Conservation (phyloP, 2,888 invertebrate genomes). For the Lysandra coridon region DNA sequence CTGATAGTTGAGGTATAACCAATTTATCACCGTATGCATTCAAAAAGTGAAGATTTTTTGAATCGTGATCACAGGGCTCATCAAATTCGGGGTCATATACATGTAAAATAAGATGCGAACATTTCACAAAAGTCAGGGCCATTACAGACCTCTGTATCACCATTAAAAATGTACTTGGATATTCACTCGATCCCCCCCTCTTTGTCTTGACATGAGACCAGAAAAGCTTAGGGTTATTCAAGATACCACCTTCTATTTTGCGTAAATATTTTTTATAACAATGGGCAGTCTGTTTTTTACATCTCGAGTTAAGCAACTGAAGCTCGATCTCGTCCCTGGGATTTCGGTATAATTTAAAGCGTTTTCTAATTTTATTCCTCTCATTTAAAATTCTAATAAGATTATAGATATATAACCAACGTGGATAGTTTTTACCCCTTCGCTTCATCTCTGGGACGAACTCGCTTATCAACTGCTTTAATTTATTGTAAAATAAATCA, state of each 20-base stretch:
- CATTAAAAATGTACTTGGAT: neutral
- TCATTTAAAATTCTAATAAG: conserved; percentile 26
- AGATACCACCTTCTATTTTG: neutral
- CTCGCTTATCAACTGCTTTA: too few species aligned
- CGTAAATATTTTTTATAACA: neutral
- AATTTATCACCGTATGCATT: neutral
- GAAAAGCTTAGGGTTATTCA: conserved; percentile 17
- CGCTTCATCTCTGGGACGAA: too few species aligned
- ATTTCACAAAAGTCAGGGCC: neutral
- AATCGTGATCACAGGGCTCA: neutral
- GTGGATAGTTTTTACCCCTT: too few species aligned
- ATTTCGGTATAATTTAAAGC: neutral
- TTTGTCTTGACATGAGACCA: conserved; percentile 12
- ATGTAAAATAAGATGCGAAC: neutral
- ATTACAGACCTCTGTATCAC: neutral
- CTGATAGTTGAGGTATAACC: too few species aligned
- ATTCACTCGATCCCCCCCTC: neutral
- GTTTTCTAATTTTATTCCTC: conserved; percentile 7
- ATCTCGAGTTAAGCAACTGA: neutral
- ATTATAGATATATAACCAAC: too few species aligned
- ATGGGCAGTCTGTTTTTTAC: neutral
- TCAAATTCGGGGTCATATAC: neutral
- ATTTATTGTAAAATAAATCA: too few species aligned
- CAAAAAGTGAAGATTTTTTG: neutral
- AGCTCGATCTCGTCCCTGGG: conserved; percentile 6